Conservation (phyloP, 92 coral and sea anemone species). For the Parazoanthus atlanticus region DNA sequence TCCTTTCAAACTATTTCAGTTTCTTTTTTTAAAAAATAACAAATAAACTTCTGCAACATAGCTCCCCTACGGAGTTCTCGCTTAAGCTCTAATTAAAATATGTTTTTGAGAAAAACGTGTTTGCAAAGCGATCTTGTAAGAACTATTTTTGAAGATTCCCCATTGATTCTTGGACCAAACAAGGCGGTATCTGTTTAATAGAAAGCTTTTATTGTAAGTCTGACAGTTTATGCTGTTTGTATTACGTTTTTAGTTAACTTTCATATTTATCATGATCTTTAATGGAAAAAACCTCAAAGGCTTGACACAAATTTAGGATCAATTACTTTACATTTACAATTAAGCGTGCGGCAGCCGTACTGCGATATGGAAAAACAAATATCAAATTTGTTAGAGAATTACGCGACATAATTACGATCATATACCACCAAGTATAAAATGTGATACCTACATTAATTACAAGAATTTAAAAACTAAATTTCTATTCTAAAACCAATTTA, state of each 20-base stretch:
- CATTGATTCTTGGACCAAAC: background rate
- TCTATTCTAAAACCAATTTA: constrained; percentile 6
- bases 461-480: background rate
- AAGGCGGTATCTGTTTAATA: background rate
- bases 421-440: constrained; percentile 5
- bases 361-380: constrained; percentile 4
- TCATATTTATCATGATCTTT: background rate
- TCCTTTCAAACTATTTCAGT: constrained; percentile 35
- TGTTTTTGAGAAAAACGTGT: background rate
- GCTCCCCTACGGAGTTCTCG: constrained; percentile 5
- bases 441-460: constrained; percentile 16
- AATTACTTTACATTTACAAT: constrained; percentile 37
- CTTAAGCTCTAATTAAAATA: constrained; percentile 29
- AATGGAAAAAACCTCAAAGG: background rate
- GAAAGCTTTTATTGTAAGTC: background rate
- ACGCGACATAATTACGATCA: constrained; percentile 7
- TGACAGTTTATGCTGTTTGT: background rate
- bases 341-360: background rate
- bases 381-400: constrained; percentile 38
- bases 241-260: background rate
- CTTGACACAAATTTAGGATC: constrained; percentile 20
- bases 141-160: background rate
- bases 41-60: constrained; percentile 43
- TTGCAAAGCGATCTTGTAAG: background rate
- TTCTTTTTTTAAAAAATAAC: constrained; percentile 16